Percentiles rank a stretch among this genome's conserved stretches.
Conservation (phyloP, 53 echinoderm and acorn worm genomes). For the Antedon mediterranea region DNA sequence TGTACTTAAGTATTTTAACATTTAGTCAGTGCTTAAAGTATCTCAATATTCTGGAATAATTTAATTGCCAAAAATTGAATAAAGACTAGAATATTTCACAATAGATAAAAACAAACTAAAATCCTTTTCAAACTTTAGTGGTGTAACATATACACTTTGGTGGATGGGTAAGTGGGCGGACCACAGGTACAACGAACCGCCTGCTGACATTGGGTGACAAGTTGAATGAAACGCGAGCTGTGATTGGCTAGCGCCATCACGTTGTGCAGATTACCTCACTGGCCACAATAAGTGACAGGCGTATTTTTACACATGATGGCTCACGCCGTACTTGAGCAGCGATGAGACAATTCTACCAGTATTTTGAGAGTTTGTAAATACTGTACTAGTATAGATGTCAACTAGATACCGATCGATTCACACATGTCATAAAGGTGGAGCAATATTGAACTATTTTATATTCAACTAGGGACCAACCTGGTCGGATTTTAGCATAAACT, state of each 20-base stretch:
- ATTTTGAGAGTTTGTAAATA: neutral
- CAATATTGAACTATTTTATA: neutral
- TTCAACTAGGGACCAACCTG: neutral
- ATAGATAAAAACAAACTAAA: no score
- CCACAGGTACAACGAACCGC: neutral
- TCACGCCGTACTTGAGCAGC: neutral
- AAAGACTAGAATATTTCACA: no score
- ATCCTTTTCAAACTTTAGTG: no score
- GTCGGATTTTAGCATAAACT: neutral
- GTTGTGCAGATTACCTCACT: neutral
- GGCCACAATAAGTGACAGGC: neutral
- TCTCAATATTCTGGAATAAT: no score
- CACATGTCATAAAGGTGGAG: neutral
- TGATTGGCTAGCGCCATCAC: neutral
- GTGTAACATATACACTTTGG: neutral
- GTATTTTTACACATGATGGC: neutral
- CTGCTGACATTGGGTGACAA: neutral
- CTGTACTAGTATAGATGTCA: neutral
- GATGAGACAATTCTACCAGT: neutral
- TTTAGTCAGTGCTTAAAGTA: neutral
- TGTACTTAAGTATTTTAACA: neutral
- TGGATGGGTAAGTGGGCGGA: neutral
- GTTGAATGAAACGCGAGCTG: neutral
- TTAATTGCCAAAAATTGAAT: no score
- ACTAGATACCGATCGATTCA: neutral